These are phyloP conservation scores for Acanthochromis polyacanthus DNA, from an alignment of 2,113 vertebrate species.

Conservation along the genomic window DNA sequence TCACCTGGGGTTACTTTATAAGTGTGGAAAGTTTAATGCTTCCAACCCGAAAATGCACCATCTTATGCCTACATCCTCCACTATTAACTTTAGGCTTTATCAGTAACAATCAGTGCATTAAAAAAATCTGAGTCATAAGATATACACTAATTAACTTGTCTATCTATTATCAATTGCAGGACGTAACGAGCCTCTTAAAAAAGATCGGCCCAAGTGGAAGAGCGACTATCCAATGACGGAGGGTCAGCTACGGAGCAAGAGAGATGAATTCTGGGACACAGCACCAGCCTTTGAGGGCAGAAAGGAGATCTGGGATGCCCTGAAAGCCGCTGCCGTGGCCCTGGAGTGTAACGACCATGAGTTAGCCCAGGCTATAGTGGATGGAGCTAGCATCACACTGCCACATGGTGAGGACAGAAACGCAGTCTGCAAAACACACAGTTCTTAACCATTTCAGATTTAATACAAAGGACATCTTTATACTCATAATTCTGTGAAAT, in stretches of 20 bases:
- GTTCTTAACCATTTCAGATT: no score
- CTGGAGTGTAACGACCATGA: conserved; percentile 95
- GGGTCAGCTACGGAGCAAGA: conserved; percentile 95
- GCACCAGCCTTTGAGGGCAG: conserved; percentile 97
- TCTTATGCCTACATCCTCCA: no score
- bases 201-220: conserved; percentile 97
- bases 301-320: conserved; percentile 99
- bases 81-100: no score
- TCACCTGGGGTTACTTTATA: no score
- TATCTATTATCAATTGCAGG: conserved; percentile 67
- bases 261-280: conserved; percentile 99
- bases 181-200: conserved; percentile 96
- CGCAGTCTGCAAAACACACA: neutral
- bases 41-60: no score
- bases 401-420: conserved; percentile 90
- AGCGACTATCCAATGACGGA: conserved; percentile 99
- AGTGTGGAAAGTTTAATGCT: no score
- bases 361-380: conserved; percentile 96
- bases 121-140: neutral
- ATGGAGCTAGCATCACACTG: conserved; percentile 97
- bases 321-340: conserved; percentile 94
- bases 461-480: no score
- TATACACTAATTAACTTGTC: neutral
- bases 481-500: no score
- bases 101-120: no score